Percentiles rank a stretch among this genome's conserved stretches.
Conservation (phyloP, 2,113 vertebrate species). For the Urocitellus parryii region DNA sequence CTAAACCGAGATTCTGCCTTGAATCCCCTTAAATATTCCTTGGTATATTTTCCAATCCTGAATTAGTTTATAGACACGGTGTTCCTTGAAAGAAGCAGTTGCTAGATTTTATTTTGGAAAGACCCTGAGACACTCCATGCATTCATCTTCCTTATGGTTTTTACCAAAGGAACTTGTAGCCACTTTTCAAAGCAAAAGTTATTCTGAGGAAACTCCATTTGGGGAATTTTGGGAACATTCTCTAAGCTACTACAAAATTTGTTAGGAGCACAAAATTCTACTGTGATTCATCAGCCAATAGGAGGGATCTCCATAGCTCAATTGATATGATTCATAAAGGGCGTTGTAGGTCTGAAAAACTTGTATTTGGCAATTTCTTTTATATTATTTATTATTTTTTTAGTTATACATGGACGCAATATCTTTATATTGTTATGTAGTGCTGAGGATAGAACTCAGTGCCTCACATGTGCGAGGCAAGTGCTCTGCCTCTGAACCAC, state of each 20-base stretch:
- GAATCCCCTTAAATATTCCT: neutral
- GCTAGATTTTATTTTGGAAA: neutral
- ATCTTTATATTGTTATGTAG: too few relatives aligned
- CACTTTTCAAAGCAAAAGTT: neutral
- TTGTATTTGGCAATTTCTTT: neutral
- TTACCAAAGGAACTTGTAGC: neutral
- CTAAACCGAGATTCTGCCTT: neutral
- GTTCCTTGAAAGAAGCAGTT: neutral
- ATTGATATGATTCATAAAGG: neutral
- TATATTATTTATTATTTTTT: too few relatives aligned
- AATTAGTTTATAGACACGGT: neutral
- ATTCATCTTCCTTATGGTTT: neutral
- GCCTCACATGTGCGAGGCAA: too few relatives aligned
- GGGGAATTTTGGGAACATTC: neutral
- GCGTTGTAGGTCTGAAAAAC: neutral
- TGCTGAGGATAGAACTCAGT: too few relatives aligned
- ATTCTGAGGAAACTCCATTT: neutral
- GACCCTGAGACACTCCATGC: neutral
- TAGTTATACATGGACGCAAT: too few relatives aligned
- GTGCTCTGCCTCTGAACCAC: too few relatives aligned
- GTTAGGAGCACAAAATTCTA: neutral
- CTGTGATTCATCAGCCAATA: neutral
- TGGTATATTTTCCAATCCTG: neutral
- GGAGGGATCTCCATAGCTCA: neutral
- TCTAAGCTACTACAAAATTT: neutral